Conservation (phyloP, 2,113 vertebrate species). For the Oxyruncus cristatus region DNA sequence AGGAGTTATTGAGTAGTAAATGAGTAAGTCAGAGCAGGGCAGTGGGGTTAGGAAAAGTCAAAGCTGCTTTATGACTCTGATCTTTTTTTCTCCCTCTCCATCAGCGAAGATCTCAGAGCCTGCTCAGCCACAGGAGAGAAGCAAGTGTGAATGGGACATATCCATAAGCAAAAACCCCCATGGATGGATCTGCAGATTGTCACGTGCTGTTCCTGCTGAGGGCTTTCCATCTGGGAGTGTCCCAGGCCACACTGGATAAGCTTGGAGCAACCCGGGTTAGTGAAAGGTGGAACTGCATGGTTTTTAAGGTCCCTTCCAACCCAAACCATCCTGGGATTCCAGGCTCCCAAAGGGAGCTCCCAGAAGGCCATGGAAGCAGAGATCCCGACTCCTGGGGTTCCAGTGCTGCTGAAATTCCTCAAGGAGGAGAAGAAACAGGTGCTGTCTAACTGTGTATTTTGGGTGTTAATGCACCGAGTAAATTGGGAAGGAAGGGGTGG, state of each 20-base stretch:
- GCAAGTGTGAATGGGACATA: background rate
- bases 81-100: too few species aligned
- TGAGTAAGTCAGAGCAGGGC: too few species aligned
- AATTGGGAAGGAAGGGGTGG: background rate
- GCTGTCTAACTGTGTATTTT: fast-evolving
- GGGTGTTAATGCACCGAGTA: fast-evolving
- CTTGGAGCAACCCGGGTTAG: background rate
- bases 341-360: background rate
- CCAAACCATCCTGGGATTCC: background rate
- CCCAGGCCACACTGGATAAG: background rate
- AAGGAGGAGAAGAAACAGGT: background rate
- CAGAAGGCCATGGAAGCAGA: background rate
- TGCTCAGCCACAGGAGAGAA: background rate
- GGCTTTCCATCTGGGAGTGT: background rate
- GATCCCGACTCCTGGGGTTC: background rate
- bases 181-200: background rate
- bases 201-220: background rate
- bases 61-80: background rate
- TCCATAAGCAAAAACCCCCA: fast-evolving
- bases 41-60: background rate
- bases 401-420: background rate
- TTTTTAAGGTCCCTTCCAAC: background rate
- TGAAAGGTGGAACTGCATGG: background rate
- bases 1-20: background rate
- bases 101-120: background rate